A percentile compares a stretch with the other conserved stretches of the same genome.
Evolutionary conservation across 2,797 vertebrate genomes (phyloP).

Genomic region (Dermochelys coriacea): DNA sequence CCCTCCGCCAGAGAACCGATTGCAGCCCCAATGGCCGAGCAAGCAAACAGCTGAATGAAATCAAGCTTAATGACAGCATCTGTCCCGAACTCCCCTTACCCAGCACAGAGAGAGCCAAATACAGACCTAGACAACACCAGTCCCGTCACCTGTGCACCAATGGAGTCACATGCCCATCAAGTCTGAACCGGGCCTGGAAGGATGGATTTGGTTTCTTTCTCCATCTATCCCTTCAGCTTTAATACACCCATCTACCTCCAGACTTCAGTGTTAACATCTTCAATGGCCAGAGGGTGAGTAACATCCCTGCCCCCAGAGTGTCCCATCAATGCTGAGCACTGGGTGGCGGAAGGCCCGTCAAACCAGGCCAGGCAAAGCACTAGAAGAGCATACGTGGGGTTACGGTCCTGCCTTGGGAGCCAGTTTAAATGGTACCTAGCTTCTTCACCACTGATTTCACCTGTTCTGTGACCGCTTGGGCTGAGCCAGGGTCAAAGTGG

Average conservation of each 20-base stretch:
- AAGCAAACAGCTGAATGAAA: not conserved
- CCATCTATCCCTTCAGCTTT: no score
- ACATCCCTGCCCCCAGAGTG: no score
- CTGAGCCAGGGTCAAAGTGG: not conserved
- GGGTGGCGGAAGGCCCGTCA: no score
- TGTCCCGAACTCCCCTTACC: not conserved
- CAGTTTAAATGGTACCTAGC: no score
- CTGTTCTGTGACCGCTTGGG: not conserved
- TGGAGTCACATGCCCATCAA: not conserved
- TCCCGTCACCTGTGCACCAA: no score
- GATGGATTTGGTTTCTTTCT: not conserved
- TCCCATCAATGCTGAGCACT: no score
- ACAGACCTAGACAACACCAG: not conserved
- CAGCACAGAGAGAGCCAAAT: not conserved
- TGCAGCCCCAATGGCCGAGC: not conserved
- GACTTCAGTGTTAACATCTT: no score
- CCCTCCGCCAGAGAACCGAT: fast-evolving
- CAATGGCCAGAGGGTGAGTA: no score
- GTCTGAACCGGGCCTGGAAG: not conserved
- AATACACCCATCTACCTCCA: no score
- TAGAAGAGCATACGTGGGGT: no score
- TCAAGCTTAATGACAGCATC: not conserved
- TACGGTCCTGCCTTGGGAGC: no score
- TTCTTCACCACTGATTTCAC: not conserved
- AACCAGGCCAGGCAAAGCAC: no score